Evolutionary conservation across 2,888 invertebrate species (phyloP).

Genomic region (Tetropium fuscum): DNA sequence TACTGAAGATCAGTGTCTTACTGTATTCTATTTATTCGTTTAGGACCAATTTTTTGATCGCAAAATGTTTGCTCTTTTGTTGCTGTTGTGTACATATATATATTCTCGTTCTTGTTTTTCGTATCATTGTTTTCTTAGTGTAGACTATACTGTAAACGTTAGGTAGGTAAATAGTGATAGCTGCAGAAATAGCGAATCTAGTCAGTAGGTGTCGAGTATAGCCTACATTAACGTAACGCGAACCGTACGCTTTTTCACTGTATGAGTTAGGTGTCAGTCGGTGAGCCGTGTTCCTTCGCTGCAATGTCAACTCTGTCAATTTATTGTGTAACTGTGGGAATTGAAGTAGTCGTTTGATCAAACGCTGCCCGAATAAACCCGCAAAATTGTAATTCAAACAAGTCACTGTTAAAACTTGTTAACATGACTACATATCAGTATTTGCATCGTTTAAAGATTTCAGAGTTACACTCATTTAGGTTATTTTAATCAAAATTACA

Average conservation of each 20-base stretch:
- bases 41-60: slow-evolving; percentile 47
- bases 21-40: slow-evolving; percentile 45
- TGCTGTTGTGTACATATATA: slow-evolving; percentile 6
- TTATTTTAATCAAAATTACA: no score
- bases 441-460: no score
- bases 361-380: no score
- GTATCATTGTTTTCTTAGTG: slow-evolving; percentile 10
- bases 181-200: background rate
- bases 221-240: slow-evolving; percentile 20
- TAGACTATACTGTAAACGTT: slow-evolving; percentile 17
- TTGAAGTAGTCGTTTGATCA: no score
- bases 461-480: no score
- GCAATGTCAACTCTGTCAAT: slow-evolving; percentile 18
- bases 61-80: slow-evolving; percentile 39
- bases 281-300: no score
- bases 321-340: slow-evolving; percentile 10
- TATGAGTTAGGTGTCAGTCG: no score
- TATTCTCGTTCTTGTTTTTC: no score
- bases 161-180: background rate
- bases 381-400: no score
- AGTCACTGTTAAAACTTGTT: no score
- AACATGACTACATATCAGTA: no score
- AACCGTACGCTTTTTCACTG: no score
- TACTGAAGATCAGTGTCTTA: slow-evolving; percentile 45
- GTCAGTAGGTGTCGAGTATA: slow-evolving; percentile 10